phyloP scores from a whole-genome alignment of 2,888 invertebrate genomes.

The Eupithecia tripunctaria region DNA sequence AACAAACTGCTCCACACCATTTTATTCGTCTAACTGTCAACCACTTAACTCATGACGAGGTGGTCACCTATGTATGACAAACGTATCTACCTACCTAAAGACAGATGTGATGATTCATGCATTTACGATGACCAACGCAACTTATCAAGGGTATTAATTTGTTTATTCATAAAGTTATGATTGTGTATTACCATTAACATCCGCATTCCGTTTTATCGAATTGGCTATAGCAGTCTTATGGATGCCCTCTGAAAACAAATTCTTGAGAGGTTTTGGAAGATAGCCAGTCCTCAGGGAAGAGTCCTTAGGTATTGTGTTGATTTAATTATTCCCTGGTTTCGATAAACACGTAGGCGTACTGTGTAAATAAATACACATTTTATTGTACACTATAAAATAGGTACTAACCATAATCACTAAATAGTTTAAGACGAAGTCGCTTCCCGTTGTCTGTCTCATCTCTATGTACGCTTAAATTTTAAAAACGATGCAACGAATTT shows the following conservation, averaged over 20 bases:
- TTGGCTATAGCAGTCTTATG: background rate
- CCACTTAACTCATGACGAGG: conserved; percentile 24
- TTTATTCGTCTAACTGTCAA: conserved; percentile 17
- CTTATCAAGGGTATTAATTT: background rate
- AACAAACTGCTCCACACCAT: background rate
- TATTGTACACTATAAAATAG: background rate
- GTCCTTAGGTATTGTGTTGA: background rate
- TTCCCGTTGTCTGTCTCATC: too few relatives aligned
- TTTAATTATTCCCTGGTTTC: background rate
- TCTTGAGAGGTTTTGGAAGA: background rate
- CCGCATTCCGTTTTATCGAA: background rate
- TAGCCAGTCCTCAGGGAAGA: background rate
- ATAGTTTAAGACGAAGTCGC: too few relatives aligned
- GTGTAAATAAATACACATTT: background rate
- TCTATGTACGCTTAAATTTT: too few relatives aligned
- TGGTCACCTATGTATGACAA: conserved; percentile 22
- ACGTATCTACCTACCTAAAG: background rate
- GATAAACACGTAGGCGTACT: background rate
- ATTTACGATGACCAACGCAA: conserved; percentile 11
- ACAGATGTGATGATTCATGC: conserved; percentile 19
- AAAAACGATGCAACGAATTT: too few relatives aligned
- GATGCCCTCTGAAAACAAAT: background rate
- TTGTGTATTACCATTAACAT: background rate
- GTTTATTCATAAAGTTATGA: conserved; percentile 3
- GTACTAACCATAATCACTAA: background rate